Conservation (phyloP, 1,140 invertebrate genomes). For the Neelides sp. region DNA sequence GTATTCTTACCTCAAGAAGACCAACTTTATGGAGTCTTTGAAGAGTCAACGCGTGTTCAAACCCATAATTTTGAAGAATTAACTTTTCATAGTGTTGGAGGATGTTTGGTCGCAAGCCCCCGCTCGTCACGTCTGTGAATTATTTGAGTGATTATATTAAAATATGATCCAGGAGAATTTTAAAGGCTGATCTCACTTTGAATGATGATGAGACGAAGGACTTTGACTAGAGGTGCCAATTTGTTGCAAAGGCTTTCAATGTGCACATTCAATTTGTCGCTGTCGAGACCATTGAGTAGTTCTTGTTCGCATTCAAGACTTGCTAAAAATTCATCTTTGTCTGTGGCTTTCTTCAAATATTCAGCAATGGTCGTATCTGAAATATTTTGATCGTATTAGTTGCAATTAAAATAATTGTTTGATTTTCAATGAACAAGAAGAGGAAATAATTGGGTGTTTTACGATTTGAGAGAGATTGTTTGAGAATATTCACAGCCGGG, state of each 20-base stretch:
- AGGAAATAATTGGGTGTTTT: constrained; percentile 27
- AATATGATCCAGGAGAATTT: neutral
- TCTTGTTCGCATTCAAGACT: constrained; percentile 70
- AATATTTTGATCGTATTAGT: constrained; percentile 25
- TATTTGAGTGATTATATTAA: constrained; percentile 20
- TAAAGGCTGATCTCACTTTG: constrained; percentile 69
- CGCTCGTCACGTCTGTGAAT: constrained; percentile 16
- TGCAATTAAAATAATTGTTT: neutral
- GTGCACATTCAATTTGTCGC: constrained; percentile 71
- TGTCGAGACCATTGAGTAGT: constrained; percentile 77
- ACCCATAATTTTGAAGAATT: constrained; percentile 81
- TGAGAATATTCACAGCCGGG: constrained; percentile 75
- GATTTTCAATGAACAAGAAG: neutral
- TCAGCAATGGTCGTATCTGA: constrained; percentile 63
- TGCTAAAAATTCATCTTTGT: constrained; percentile 51
- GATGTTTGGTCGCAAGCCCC: constrained; percentile 78
- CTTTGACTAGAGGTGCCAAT: constrained; percentile 61
- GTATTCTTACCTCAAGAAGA: too few species aligned
- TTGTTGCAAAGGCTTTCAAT: constrained; percentile 85
- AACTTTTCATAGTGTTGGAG: constrained; percentile 86
- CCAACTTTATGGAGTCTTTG: constrained; percentile 79
- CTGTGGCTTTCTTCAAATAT: constrained; percentile 56
- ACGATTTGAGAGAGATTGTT: constrained; percentile 64
- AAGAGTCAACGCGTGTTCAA: constrained; percentile 67
- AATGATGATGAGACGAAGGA: constrained; percentile 75